A percentile compares a stretch with the other conserved stretches of the same genome.
phyloP scores from a whole-genome alignment of 1,140 invertebrate genomes.

The Gryon sp. region DNA sequence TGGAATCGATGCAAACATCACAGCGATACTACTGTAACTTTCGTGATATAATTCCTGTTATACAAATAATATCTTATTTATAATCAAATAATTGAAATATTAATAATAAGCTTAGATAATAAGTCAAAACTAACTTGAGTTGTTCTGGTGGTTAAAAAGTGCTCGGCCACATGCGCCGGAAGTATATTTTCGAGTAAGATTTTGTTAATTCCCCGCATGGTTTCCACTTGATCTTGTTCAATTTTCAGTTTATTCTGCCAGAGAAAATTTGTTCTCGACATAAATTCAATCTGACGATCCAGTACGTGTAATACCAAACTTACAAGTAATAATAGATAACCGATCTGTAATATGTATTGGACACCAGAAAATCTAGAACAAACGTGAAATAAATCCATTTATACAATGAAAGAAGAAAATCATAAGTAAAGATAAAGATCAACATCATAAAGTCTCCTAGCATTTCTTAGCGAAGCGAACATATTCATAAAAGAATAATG shows the following conservation, averaged over 20 bases:
- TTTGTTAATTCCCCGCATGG: constrained; percentile 96
- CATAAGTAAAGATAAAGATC: too few relatives aligned
- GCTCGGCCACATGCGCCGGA: constrained; percentile 96
- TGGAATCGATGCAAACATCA: constrained; percentile 99
- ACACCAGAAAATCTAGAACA: constrained; percentile 82
- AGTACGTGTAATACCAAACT: constrained; percentile 87
- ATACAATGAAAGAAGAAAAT: too few relatives aligned
- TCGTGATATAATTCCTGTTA: constrained; percentile 94
- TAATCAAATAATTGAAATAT: too few relatives aligned
- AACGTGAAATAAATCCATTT: constrained; percentile 61
- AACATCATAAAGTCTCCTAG: too few relatives aligned
- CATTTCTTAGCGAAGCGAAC: too few relatives aligned
- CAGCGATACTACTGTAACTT: constrained; percentile 94
- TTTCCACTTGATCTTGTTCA: constrained; percentile 96
- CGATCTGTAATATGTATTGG: constrained; percentile 84
- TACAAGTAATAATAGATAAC: constrained; percentile 82
- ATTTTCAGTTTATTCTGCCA: constrained; percentile 95
- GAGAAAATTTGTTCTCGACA: constrained; percentile 92
- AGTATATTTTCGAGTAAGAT: constrained; percentile 97
- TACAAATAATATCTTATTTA: background rate
- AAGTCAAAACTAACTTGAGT: constrained; percentile 66
- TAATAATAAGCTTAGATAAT: too few relatives aligned
- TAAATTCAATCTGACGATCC: constrained; percentile 92
- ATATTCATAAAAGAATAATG: too few relatives aligned
- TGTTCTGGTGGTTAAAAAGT: constrained; percentile 88